Evolutionary conservation across 1,140 invertebrate species (phyloP).

Genomic region (Anastrepha obliqua): DNA sequence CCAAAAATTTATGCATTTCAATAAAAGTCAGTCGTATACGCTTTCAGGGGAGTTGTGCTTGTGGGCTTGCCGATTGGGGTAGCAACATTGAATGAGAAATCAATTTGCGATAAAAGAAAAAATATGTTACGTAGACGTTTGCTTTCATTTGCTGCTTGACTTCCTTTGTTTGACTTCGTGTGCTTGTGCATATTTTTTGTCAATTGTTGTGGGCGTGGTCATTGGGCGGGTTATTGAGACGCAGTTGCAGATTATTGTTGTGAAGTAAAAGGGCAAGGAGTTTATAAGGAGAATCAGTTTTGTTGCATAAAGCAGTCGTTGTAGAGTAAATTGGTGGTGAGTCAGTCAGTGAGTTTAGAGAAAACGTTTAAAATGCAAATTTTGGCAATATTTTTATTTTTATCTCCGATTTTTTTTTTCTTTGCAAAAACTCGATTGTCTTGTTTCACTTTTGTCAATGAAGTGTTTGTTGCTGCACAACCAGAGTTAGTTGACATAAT

Average conservation of each 20-base stretch:
- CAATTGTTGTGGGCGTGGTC: constrained; percentile 28
- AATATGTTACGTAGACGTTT: neutral
- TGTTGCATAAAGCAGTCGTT: neutral
- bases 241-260: neutral
- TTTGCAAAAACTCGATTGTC: neutral
- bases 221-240: constrained; percentile 22
- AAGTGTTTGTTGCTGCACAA: neutral
- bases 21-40: neutral
- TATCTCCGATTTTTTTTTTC: neutral
- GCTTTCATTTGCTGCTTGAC: neutral
- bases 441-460: too few species aligned
- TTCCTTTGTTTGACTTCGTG: neutral
- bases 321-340: neutral
- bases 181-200: constrained; percentile 18
- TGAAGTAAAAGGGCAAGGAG: neutral
- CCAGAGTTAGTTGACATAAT: neutral
- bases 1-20: constrained; percentile 50
- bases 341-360: neutral
- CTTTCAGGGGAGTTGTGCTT: neutral
- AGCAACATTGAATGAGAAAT: constrained; percentile 44
- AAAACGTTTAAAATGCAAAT: constrained; percentile 50
- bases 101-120: constrained; percentile 48
- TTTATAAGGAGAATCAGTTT: neutral
- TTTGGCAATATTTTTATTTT: constrained; percentile 20
- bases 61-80: constrained; percentile 30